These are phyloP conservation scores for Anolis sagrei DNA, from an alignment of 2,113 vertebrate species.

Conservation along the genomic window DNA sequence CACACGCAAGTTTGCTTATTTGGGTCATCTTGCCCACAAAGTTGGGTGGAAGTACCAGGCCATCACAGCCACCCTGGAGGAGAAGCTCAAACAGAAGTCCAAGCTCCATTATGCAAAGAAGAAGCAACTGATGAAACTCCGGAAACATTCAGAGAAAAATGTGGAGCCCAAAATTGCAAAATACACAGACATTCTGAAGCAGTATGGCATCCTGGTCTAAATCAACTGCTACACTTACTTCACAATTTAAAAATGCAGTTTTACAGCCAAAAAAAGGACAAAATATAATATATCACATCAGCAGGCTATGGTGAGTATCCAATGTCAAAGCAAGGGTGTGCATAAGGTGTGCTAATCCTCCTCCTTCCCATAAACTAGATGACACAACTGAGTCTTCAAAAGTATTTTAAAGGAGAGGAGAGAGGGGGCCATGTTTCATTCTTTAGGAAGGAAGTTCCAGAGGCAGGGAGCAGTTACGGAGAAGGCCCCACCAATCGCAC, in stretches of 20 bases:
- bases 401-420: no score
- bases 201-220: constrained; percentile 89
- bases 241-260: neutral
- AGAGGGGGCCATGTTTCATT: no score
- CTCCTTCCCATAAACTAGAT: no score
- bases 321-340: no score
- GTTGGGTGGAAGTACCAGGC: constrained; percentile 96
- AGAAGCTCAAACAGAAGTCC: constrained; percentile 90
- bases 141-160: constrained; percentile 87
- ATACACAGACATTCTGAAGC: constrained; percentile 89
- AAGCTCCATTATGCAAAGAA: constrained; percentile 87
- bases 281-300: no score
- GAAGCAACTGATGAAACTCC: constrained; percentile 83
- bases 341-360: no score
- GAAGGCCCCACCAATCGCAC: no score
- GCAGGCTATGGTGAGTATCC: no score
- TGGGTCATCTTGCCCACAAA: constrained; percentile 91
- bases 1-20: constrained; percentile 89
- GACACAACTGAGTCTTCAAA: no score
- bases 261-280: no score
- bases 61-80: constrained; percentile 89
- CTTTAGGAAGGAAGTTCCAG: no score
- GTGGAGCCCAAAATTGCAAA: constrained; percentile 84
- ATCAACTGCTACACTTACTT: neutral
- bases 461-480: no score